Percentiles rank a stretch among this genome's conserved stretches.
phyloP scores from a whole-genome alignment of 2,888 invertebrate genomes.

The Temnothorax ravouxi region DNA sequence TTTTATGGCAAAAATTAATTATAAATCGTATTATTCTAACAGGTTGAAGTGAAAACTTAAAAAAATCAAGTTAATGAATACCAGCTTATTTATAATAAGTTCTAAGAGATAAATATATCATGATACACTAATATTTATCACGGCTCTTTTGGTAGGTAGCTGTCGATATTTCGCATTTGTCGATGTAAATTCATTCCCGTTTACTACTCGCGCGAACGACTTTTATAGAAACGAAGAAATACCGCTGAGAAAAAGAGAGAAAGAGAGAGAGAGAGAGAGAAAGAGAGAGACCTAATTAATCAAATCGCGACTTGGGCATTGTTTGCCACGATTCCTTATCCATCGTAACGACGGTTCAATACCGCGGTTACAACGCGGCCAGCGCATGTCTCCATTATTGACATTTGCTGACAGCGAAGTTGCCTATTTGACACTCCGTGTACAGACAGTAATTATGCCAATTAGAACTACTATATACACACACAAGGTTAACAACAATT shows the following conservation, averaged over 20 bases:
- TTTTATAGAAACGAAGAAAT: background rate
- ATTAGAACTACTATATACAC: constrained; percentile 24
- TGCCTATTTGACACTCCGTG: constrained; percentile 26
- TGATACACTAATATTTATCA: background rate
- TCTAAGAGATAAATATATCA: background rate
- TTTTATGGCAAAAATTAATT: background rate
- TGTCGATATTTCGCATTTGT: constrained; percentile 5
- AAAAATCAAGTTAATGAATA: background rate
- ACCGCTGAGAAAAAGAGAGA: background rate
- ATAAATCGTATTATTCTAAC: background rate
- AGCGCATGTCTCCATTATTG: constrained; percentile 40
- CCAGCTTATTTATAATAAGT: background rate
- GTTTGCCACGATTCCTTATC: constrained; percentile 34
- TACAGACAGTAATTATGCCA: constrained; percentile 44
- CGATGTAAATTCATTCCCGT: background rate
- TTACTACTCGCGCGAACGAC: background rate
- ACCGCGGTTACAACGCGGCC: constrained; percentile 25
- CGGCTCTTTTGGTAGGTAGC: background rate
- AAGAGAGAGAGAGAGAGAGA: too few relatives aligned
- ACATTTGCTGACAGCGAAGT: constrained; percentile 44
- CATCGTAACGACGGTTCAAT: constrained; percentile 31
- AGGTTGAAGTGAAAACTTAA: background rate
- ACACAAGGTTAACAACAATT: constrained; percentile 20
- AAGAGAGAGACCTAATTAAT: constrained; percentile 2
- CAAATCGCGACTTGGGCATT: constrained; percentile 27